Evolutionary conservation across 2,888 invertebrate genomes (phyloP).

Genomic region (Junonia oenone): DNA sequence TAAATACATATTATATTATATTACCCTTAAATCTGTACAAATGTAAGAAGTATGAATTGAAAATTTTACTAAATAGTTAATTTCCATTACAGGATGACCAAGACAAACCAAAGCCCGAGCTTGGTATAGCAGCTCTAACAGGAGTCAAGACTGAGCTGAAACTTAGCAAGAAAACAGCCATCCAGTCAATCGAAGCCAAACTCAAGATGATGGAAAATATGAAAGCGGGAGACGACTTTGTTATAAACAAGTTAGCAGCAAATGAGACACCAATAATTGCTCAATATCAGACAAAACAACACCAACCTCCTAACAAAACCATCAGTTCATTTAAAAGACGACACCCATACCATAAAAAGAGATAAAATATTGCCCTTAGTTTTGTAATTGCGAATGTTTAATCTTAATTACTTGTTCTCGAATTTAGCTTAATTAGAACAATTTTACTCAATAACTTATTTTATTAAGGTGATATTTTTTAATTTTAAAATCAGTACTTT

Average conservation of each 20-base stretch:
- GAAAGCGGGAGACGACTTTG: constrained; percentile 84
- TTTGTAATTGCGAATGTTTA: neutral
- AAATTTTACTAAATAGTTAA: no score
- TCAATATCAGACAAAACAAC: constrained; percentile 82
- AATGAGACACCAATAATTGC: constrained; percentile 83
- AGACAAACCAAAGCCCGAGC: constrained; percentile 86
- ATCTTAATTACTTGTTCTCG: neutral
- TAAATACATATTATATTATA: no score
- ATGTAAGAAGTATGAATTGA: no score
- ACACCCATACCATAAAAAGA: constrained; percentile 73
- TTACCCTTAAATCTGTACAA: no score
- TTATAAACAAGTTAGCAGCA: constrained; percentile 84
- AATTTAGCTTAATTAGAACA: constrained; percentile 14
- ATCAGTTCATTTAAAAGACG: constrained; percentile 56
- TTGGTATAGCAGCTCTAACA: constrained; percentile 88
- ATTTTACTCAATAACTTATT: neutral
- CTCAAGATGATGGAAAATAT: constrained; percentile 88
- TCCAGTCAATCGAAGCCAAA: constrained; percentile 93
- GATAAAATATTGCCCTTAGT: constrained; percentile 41
- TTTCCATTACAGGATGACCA: constrained; percentile 83
- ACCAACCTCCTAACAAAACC: constrained; percentile 58
- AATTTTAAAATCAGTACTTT: constrained; percentile 2
- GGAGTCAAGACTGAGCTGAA: constrained; percentile 82
- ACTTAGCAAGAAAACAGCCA: constrained; percentile 88
- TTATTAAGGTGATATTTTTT: neutral